A percentile compares a stretch with the other conserved stretches of the same genome.
Evolutionary conservation across 2,888 invertebrate species (phyloP).

Genomic region (Andrena chrysosceles): DNA sequence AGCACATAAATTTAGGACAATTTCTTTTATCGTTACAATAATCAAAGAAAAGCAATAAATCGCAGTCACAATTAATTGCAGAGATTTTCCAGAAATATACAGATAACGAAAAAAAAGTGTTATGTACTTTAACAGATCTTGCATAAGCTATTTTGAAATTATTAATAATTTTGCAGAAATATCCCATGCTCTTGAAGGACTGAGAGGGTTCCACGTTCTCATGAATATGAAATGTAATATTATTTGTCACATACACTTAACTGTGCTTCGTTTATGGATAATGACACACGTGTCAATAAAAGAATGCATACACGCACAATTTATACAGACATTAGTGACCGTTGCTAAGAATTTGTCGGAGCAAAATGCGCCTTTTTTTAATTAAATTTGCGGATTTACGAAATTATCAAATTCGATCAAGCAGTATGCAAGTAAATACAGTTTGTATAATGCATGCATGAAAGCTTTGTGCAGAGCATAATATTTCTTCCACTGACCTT

Average conservation of each 20-base stretch:
- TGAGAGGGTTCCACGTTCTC: constrained; percentile 1
- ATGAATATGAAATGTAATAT: constrained; percentile 17
- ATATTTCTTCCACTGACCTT: constrained; percentile 30
- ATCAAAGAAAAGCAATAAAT: constrained; percentile 2
- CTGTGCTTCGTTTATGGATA: constrained; percentile 44
- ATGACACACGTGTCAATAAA: constrained; percentile 1
- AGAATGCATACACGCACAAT: constrained; percentile 8
- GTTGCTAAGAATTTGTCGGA: neutral
- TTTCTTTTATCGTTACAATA: constrained; percentile 7
- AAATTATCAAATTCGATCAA: constrained; percentile 22
- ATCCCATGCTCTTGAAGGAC: constrained; percentile 24
- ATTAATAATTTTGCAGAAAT: constrained; percentile 27
- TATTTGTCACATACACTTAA: constrained; percentile 19
- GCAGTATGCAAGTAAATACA: constrained; percentile 21
- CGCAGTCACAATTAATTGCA: constrained; percentile 14
- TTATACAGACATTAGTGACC: neutral
- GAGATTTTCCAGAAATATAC: constrained; percentile 36
- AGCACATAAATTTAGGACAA: constrained; percentile 35
- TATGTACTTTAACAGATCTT: neutral
- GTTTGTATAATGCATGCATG: constrained; percentile 39
- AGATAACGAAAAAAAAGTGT: constrained; percentile 29
- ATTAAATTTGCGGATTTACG: constrained; percentile 6
- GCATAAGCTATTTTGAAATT: neutral
- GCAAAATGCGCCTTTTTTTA: neutral
- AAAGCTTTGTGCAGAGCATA: constrained; percentile 52